A percentile compares a stretch with the other conserved stretches of the same genome.
Evolutionary conservation across 2,797 vertebrate species (phyloP).

Genomic region (Moxostoma hubbsi): DNA sequence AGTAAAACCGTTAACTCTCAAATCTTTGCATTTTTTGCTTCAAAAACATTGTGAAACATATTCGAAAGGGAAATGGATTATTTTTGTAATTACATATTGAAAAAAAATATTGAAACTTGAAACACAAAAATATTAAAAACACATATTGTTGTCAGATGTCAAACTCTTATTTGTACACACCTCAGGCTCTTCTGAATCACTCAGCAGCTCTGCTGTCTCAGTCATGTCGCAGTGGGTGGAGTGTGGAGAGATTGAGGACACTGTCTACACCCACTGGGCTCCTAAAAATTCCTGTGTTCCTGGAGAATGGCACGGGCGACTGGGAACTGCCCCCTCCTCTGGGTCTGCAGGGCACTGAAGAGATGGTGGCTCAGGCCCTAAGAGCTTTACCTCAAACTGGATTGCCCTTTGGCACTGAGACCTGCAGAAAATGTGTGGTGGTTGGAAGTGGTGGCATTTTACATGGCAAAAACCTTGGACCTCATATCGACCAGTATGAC

Average conservation of each 20-base stretch:
- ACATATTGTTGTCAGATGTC: not conserved
- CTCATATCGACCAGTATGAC: conserved; percentile 81
- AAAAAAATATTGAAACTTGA: no score
- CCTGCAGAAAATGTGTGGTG: conserved; percentile 78
- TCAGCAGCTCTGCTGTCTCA: conserved; percentile 70
- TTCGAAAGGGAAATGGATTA: no score
- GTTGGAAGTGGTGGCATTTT: conserved; percentile 81
- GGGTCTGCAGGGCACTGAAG: conserved; percentile 76
- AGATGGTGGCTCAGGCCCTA: conserved; percentile 66
- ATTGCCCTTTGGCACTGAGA: conserved; percentile 55
- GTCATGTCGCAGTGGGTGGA: conserved; percentile 70
- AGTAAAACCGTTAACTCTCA: no score
- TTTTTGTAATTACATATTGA: no score
- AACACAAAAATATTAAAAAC: no score
- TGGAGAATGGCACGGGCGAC: conserved; percentile 54
- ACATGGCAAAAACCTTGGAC: conserved; percentile 76
- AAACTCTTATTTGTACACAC: not conserved
- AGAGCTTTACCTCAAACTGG: conserved; percentile 70
- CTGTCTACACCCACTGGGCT: conserved; percentile 63
- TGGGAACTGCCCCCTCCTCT: conserved; percentile 73
- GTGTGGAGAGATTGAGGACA: conserved; percentile 63
- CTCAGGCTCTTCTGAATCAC: conserved; percentile 70
- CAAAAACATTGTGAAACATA: no score
- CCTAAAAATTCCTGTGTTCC: conserved; percentile 74
- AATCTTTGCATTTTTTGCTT: no score